A percentile compares a stretch with the other conserved stretches of the same genome.
These are phyloP conservation scores for Altica lythri DNA, from an alignment of 2,888 invertebrate species.

Conservation along the genomic window DNA sequence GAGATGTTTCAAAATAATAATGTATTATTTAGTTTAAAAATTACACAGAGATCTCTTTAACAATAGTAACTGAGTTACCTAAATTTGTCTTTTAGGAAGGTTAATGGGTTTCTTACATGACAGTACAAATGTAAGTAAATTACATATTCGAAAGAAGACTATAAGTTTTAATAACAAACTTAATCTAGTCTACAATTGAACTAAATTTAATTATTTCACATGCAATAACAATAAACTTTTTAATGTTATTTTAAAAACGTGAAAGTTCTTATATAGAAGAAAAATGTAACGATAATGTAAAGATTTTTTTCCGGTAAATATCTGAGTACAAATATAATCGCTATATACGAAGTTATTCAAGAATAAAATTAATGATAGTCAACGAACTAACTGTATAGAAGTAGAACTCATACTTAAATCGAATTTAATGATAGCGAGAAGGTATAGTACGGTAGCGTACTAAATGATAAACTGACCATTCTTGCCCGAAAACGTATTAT, in stretches of 20 bases:
- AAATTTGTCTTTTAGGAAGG: not conserved
- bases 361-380: slow-evolving; percentile 29
- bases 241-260: slow-evolving; percentile 10
- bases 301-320: no score
- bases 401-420: slow-evolving; percentile 28
- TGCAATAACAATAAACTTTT: slow-evolving; percentile 15
- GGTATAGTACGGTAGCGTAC: slow-evolving; percentile 28
- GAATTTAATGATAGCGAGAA: slow-evolving; percentile 25
- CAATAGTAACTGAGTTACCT: no score
- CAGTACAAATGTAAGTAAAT: not conserved
- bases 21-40: no score
- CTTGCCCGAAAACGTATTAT: slow-evolving; percentile 37
- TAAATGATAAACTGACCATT: slow-evolving; percentile 22
- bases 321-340: no score
- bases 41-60: no score
- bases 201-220: slow-evolving; percentile 14
- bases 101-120: not conserved
- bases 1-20: no score
- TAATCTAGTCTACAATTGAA: slow-evolving; percentile 1
- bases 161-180: slow-evolving; percentile 9
- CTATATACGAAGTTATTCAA: slow-evolving; percentile 18
- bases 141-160: not conserved
- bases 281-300: no score
- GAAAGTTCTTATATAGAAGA: not conserved
- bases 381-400: slow-evolving; percentile 22